Evolutionary conservation across 2,888 invertebrate species (phyloP), one percentile per base, ranked within the genome.

Genomic region (Agrotis segetum): DNA sequence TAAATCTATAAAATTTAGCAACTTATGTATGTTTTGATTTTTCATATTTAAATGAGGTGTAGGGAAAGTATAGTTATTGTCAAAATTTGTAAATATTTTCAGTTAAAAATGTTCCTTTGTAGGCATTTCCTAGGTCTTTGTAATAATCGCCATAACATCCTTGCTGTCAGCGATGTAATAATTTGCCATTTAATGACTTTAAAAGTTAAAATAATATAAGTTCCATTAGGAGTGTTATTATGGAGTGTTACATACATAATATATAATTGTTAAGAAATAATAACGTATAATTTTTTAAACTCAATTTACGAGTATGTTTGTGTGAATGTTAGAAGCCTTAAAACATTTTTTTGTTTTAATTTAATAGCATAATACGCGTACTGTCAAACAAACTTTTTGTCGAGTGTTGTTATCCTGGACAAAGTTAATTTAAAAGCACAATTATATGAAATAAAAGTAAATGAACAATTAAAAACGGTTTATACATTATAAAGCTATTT

Each of bases 201-300:
- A 29, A 24, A 55, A 56, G 17, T 56, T 17, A 40, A 21, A 40
- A 21, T 52, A 14, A 29, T 40, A 0, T 14, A n/a, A 68, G 69
- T 47, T 76, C n/a, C 29, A 29, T 19, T 14, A 34, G 65, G 80
- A 77, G 55, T 79, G 69, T 79, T 79, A 61, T 44, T 19, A 17
- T 44, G 65, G 80, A 77, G 55, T 79, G 69, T 79, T 79, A 61
- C 50, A 61, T 50, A 19, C n/a, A 55, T 29, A 68, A 67, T 52
- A 52, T 50, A 55, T 55, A 59, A 50, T 44, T 44, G 11, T 50
- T 79, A 74, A 79, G 47, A 46, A 79, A 52, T 60, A 60, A 73
- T 65, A 9, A 74, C 60, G 56, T 73, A 67, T 64, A 24, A 3
- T 2, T 24, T 59, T 46, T 44, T 40, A 13, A 7, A 40, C 7